Conservation (phyloP, 2,797 vertebrate genomes). For the Sebastes flavidus region DNA sequence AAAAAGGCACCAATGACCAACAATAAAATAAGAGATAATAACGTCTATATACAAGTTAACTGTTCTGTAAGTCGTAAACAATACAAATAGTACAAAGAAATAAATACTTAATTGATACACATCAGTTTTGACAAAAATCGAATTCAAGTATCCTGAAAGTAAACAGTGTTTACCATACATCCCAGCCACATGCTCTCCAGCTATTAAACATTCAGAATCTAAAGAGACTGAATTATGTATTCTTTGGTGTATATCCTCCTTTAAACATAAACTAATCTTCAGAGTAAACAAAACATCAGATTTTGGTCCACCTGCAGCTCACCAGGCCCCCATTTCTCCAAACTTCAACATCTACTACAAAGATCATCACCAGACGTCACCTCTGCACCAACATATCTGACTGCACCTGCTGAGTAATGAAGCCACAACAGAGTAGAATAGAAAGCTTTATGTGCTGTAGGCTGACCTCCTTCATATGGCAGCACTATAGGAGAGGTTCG, state of each 20-base stretch:
- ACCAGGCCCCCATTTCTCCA: neutral
- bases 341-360: neutral
- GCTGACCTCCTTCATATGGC: neutral
- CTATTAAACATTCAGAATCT: neutral
- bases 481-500: neutral
- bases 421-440: neutral
- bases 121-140: neutral
- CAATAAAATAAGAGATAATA: too few relatives aligned
- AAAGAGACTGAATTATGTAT: neutral
- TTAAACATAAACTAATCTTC: neutral
- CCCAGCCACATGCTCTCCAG: neutral
- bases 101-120: too few relatives aligned
- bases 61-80: too few relatives aligned
- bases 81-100: too few relatives aligned
- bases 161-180: neutral
- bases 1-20: too few relatives aligned
- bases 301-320: neutral
- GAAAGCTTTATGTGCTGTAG: neutral
- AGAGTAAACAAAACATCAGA: neutral
- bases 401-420: conserved; percentile 10
- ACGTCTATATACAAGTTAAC: too few relatives aligned
- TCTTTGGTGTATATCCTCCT: neutral
- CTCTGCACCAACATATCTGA: neutral
- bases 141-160: neutral
- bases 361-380: neutral